phyloP scores from a whole-genome alignment of 2,797 vertebrate genomes.

The Hippoglossus hippoglossus region DNA sequence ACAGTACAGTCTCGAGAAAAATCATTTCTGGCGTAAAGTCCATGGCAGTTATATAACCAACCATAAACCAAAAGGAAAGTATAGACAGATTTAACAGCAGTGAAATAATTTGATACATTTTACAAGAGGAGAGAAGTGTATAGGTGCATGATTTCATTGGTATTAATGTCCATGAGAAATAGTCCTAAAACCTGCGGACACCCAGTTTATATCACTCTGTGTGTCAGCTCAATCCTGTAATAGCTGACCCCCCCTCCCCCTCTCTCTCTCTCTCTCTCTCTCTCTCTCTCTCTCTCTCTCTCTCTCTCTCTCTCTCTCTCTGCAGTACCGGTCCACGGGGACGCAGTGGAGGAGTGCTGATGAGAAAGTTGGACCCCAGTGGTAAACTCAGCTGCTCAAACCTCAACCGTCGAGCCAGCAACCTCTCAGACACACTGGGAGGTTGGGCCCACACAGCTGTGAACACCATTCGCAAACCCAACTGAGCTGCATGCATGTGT shows the following conservation, averaged over 20 bases:
- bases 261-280: too few relatives aligned
- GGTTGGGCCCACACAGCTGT: constrained; percentile 78
- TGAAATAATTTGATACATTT: not conserved
- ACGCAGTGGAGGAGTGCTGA: constrained; percentile 59
- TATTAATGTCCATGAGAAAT: too few relatives aligned
- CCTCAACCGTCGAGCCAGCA: constrained; percentile 69
- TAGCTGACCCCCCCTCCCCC: too few relatives aligned
- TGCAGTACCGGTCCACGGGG: constrained; percentile 64
- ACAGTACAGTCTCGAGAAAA: too few relatives aligned
- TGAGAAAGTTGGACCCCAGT: constrained; percentile 75
- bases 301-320: not conserved
- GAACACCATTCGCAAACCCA: constrained; percentile 73
- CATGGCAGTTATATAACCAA: too few relatives aligned
- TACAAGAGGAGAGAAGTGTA: too few relatives aligned
- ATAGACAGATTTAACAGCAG: not conserved
- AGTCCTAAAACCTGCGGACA: not conserved
- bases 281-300: too few relatives aligned
- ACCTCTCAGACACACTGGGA: constrained; percentile 72
- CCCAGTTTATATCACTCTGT: not conserved
- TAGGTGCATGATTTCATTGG: too few relatives aligned
- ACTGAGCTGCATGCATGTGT: constrained; percentile 57
- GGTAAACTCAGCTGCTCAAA: constrained; percentile 78
- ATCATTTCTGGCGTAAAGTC: too few relatives aligned
- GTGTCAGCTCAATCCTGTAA: not conserved
- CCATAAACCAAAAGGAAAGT: too few relatives aligned